Percentiles rank a stretch among this genome's conserved stretches.
These are phyloP conservation scores for Aphelocoma californica DNA, from an alignment of 2,797 vertebrate species.

Conservation along the genomic window DNA sequence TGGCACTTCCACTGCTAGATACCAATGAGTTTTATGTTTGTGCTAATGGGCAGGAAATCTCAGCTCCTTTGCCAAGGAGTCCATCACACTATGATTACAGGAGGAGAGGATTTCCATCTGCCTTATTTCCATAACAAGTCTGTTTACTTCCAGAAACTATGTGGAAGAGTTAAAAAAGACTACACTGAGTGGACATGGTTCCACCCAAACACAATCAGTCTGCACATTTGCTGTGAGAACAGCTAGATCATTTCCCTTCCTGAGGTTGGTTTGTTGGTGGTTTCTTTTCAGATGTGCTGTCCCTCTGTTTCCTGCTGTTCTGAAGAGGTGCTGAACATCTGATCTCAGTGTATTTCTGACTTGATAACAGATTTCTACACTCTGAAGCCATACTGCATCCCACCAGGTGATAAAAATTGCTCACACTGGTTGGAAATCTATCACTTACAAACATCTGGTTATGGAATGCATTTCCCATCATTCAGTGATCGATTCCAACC, in stretches of 20 bases:
- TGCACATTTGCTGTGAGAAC: background rate
- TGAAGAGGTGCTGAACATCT: background rate
- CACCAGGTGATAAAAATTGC: background rate
- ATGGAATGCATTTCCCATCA: background rate
- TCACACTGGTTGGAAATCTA: background rate
- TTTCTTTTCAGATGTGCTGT: background rate
- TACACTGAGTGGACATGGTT: background rate
- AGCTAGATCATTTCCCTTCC: background rate
- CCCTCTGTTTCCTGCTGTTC: background rate
- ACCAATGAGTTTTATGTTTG: slow-evolving; percentile 9
- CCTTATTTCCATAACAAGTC: slow-evolving; percentile 21
- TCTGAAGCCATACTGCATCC: background rate
- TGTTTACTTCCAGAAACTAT: background rate
- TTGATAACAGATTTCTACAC: background rate
- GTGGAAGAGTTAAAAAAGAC: background rate
- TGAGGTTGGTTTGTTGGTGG: background rate
- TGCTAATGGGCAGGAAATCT: slow-evolving; percentile 39
- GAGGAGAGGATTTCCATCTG: background rate
- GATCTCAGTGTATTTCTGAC: background rate
- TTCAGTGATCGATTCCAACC: background rate
- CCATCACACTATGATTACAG: background rate
- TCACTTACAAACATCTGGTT: background rate
- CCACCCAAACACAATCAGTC: background rate
- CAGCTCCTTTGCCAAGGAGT: slow-evolving; percentile 3
- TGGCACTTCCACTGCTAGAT: background rate